Evolutionary conservation across 92 coral and sea anemone genomes (phyloP), one percentile per base, ranked within the genome.

Genomic region (Palythoa caribaeorum): DNA sequence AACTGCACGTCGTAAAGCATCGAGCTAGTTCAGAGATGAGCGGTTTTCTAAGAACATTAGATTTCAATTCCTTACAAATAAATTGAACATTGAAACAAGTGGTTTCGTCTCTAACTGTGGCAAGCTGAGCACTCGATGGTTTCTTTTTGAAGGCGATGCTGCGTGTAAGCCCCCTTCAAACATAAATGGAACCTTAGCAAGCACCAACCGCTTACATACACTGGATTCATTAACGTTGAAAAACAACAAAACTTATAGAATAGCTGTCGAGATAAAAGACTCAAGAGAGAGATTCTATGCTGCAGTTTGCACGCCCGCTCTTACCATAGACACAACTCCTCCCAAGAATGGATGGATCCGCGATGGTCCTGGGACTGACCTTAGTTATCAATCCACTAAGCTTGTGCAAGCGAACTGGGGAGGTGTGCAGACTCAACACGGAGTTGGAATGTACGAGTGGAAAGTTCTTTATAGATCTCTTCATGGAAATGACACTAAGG

Each of bases 291-390:
- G 48, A 48, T 28, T 57, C 4, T 88, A 91, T 14, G 94, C 71
- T 12, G 92, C 93, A 1, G 96, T 95, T 17, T 96, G 99, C 85
- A 89, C 89, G 50, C 66, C 88, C 72, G 52, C 79, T 38, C 66
- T 96, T 10, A 88, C 91, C 21, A 92, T 96, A 54, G 99, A 96
- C 87, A 96, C 96, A n/a, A 80, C 95, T 55, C 83, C 47, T 36
- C 99, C 99, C 3, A 78, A 90, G 36, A 91, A 89, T 11, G 99
- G 99, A 20, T 95, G 99, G 99, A 70, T 96, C 44, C 92, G 93
- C 65, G 99, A 96, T 47, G 99, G 98, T 1, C 57, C 90, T 48
- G 87, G 92, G 6, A 87, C 94, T 51, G 99, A 96, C 89, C 79
- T 91, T 19, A 87, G 89, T 74, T 96, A 88, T 89, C 99, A 96